Conservation (phyloP, 2,797 vertebrate genomes). For the Galagoides demidoff region DNA sequence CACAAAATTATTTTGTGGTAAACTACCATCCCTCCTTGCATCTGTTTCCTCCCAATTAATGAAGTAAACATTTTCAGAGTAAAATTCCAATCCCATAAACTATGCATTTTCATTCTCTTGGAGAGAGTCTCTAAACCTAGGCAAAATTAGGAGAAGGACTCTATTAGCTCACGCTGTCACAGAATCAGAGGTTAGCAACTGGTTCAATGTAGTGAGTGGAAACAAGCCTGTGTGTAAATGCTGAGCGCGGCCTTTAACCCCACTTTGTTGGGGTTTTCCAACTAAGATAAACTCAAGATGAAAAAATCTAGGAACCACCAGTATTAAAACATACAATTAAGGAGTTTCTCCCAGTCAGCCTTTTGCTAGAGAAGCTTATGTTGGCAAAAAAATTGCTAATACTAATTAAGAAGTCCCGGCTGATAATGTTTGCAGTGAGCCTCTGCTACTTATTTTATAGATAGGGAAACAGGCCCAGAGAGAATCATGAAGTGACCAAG, state of each 20-base stretch:
- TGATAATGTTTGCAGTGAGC: neutral
- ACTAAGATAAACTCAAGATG: neutral
- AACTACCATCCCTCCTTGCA: neutral
- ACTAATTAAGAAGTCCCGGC: neutral
- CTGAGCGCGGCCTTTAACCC: neutral
- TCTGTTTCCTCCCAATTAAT: conserved; percentile 39
- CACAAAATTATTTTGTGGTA: neutral
- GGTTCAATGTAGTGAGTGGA: neutral
- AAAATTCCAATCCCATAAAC: conserved; percentile 26
- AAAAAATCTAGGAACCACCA: conserved; percentile 20
- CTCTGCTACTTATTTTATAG: neutral
- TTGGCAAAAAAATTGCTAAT: neutral
- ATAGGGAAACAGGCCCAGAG: neutral
- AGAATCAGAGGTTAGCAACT: neutral
- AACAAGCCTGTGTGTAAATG: neutral
- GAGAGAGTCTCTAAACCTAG: conserved; percentile 21
- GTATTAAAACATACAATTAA: neutral
- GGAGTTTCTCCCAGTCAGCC: neutral
- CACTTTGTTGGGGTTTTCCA: neutral
- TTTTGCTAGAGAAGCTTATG: neutral
- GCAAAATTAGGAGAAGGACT: conserved; percentile 21
- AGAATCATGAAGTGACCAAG: neutral
- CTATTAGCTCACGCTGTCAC: neutral
- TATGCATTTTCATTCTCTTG: neutral
- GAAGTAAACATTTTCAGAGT: conserved; percentile 7